Conservation (phyloP, 2,113 vertebrate genomes). For the Cynopterus brachyotis region DNA sequence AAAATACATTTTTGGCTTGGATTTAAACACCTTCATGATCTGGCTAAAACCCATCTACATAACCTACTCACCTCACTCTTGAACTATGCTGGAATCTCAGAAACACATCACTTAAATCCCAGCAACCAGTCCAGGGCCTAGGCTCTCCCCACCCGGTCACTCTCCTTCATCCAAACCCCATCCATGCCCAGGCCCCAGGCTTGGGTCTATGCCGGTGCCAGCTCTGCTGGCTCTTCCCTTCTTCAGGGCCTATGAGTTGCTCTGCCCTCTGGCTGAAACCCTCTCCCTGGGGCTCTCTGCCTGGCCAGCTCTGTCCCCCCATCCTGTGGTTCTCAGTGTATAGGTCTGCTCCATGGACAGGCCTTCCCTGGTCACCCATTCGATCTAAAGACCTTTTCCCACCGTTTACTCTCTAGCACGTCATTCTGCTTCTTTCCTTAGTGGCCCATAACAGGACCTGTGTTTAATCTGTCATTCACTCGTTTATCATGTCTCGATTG, state of each 20-base stretch:
- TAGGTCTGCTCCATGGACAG: neutral
- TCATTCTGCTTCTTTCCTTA: neutral
- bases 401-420: neutral
- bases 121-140: neutral
- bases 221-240: neutral
- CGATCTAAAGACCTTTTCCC: neutral
- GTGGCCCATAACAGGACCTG: no score
- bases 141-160: neutral
- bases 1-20: neutral
- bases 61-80: neutral
- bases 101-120: neutral
- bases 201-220: no score
- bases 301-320: neutral
- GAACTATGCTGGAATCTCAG: neutral
- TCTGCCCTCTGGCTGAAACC: neutral
- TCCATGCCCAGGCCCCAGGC: neutral
- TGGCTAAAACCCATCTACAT: neutral
- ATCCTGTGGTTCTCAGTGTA: neutral
- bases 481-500: neutral
- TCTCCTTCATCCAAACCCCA: neutral
- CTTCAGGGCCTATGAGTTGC: neutral
- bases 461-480: neutral
- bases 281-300: neutral
- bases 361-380: neutral
- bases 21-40: neutral